Conservation (phyloP, 2,888 invertebrate species). For the Drepanosiphum platanoidis region DNA sequence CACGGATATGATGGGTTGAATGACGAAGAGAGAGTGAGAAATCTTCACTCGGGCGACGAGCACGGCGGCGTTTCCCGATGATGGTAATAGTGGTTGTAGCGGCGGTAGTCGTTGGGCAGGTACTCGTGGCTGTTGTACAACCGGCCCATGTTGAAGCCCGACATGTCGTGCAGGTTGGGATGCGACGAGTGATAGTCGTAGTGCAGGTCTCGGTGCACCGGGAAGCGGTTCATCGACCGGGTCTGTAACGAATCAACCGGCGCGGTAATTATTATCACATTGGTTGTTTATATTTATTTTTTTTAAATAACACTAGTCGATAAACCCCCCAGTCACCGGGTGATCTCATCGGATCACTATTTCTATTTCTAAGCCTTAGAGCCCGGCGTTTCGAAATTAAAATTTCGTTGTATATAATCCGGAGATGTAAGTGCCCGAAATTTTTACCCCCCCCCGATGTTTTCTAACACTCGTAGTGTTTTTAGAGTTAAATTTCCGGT, state of each 20-base stretch:
- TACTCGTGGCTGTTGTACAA: constrained; percentile 59
- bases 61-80: constrained; percentile 51
- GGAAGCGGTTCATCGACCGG: constrained; percentile 55
- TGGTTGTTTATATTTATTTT: neutral
- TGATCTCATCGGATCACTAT: too few relatives aligned
- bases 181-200: constrained; percentile 56
- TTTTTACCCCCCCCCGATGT: too few relatives aligned
- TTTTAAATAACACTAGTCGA: too few relatives aligned
- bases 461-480: too few relatives aligned
- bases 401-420: too few relatives aligned
- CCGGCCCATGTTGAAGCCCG: constrained; percentile 54
- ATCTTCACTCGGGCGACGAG: constrained; percentile 54
- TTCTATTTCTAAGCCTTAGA: too few relatives aligned
- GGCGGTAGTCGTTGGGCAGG: constrained; percentile 50
- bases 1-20: neutral
- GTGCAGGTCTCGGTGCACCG: constrained; percentile 35
- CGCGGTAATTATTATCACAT: neutral
- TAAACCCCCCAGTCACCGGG: too few relatives aligned
- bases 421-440: too few relatives aligned
- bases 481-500: too few relatives aligned
- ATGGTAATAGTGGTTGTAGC: constrained; percentile 47
- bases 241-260: constrained; percentile 28
- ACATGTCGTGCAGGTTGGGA: constrained; percentile 52
- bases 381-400: too few relatives aligned
- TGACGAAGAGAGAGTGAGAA: neutral